These are phyloP conservation scores for Enteromius thamalakanensis DNA, from an alignment of 2,797 vertebrate genomes.

Conservation along the genomic window DNA sequence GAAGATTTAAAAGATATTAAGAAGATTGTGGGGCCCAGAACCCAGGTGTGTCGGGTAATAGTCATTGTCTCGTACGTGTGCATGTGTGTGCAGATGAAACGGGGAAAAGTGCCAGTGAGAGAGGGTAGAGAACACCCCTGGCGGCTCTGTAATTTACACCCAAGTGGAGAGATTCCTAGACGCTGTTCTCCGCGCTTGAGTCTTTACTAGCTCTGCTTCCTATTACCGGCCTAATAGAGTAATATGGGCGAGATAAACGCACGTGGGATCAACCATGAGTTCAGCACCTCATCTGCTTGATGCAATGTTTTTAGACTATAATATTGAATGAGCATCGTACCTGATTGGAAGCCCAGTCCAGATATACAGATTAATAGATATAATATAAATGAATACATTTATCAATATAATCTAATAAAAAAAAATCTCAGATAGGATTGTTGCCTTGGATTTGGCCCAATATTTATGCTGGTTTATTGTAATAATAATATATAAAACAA, in stretches of 20 bases:
- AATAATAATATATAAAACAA: not conserved
- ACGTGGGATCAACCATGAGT: constrained; percentile 1
- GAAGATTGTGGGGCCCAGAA: constrained; percentile 78
- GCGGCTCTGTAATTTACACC: constrained; percentile 64
- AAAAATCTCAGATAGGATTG: not conserved
- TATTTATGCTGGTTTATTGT: not conserved
- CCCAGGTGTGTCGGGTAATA: constrained; percentile 85
- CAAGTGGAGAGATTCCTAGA: constrained; percentile 57
- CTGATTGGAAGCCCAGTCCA: not conserved
- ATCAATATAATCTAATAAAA: not conserved
- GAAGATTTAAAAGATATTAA: constrained; percentile 88
- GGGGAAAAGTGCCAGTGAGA: constrained; percentile 68
- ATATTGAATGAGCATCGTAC: not conserved
- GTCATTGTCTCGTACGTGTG: constrained; percentile 77
- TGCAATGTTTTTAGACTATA: constrained; percentile 12
- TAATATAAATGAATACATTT: not conserved
- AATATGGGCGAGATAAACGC: constrained; percentile 9
- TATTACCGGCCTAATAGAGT: constrained; percentile 13
- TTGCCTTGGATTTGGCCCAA: not conserved
- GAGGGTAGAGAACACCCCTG: constrained; percentile 66
- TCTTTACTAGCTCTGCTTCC: constrained; percentile 15
- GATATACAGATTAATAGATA: not conserved
- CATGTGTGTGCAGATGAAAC: constrained; percentile 55
- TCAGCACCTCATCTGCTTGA: constrained; percentile 43
- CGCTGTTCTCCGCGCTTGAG: not conserved